These are phyloP conservation scores for Phyllotreta cruciferae DNA, from an alignment of 2,888 invertebrate genomes.

Conservation along the genomic window DNA sequence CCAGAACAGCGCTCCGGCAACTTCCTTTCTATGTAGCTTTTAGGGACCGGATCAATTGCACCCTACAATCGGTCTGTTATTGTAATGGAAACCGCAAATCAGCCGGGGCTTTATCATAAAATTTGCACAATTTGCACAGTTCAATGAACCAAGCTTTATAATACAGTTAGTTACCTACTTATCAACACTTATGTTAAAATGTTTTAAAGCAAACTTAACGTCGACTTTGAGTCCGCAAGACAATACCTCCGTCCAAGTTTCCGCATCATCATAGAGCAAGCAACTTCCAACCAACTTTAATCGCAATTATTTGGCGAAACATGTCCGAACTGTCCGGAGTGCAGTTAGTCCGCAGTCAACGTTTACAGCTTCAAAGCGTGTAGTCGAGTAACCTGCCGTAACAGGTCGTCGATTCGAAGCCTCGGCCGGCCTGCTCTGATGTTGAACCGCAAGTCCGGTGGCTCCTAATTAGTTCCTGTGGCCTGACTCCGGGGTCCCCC, in stretches of 20 bases:
- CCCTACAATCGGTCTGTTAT: background rate
- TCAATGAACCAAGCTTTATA: too few relatives aligned
- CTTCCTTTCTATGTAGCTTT: conserved; percentile 28
- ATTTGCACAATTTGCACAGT: too few relatives aligned
- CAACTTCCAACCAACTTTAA: conserved; percentile 15
- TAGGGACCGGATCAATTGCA: conserved; percentile 15
- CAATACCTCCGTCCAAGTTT: background rate
- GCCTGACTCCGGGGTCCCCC: conserved; percentile 23
- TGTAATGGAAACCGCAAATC: too few relatives aligned
- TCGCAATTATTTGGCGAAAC: background rate
- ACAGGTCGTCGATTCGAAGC: conserved; percentile 28
- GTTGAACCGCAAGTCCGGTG: conserved; percentile 45
- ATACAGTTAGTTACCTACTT: too few relatives aligned
- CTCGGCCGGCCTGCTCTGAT: conserved; percentile 24
- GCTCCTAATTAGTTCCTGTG: conserved; percentile 50
- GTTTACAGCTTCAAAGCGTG: conserved; percentile 32
- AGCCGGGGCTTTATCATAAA: too few relatives aligned
- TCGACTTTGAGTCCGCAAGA: too few relatives aligned
- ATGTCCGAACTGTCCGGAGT: conserved; percentile 1
- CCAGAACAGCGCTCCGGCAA: conserved; percentile 23
- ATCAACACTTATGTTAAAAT: too few relatives aligned
- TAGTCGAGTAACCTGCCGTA: conserved; percentile 31
- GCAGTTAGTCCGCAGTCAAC: conserved; percentile 37
- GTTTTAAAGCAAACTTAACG: too few relatives aligned
- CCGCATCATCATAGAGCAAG: background rate